A percentile compares a stretch with the other conserved stretches of the same genome.
These are phyloP conservation scores for Triplophysa tibetana DNA, from an alignment of 2,113 vertebrate species.

Conservation along the genomic window DNA sequence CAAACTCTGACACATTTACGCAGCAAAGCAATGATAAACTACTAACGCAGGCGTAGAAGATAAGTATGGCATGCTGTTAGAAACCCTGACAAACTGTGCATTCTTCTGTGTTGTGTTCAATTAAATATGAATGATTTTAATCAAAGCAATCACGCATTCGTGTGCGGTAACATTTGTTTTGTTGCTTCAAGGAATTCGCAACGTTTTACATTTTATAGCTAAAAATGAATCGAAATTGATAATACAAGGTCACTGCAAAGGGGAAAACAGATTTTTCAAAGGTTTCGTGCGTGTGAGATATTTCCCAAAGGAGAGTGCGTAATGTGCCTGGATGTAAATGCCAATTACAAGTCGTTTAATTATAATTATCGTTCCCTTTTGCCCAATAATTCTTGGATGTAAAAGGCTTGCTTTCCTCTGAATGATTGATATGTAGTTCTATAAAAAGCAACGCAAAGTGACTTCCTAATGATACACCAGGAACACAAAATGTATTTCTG, in stretches of 20 bases:
- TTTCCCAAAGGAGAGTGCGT: slow-evolving; percentile 13
- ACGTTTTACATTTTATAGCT: slow-evolving; percentile 13
- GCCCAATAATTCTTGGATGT: slow-evolving; percentile 27
- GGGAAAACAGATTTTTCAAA: slow-evolving; percentile 1
- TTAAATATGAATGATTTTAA: slow-evolving; percentile 27
- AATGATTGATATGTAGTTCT: slow-evolving; percentile 7
- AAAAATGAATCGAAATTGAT: background rate
- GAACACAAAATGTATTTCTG: slow-evolving; percentile 2
- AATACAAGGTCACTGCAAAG: slow-evolving; percentile 36
- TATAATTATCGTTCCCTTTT: slow-evolving; percentile 36
- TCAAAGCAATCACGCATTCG: background rate
- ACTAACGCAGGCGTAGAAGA: background rate
- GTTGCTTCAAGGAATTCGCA: background rate
- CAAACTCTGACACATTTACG: slow-evolving; percentile 17
- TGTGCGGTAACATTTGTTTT: slow-evolving; percentile 35
- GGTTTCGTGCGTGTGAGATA: slow-evolving; percentile 21
- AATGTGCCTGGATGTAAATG: slow-evolving; percentile 31
- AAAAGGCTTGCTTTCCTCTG: background rate
- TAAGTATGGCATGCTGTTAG: background rate
- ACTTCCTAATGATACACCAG: background rate
- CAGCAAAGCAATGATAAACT: background rate
- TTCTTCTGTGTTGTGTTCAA: background rate
- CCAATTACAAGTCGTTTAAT: slow-evolving; percentile 34
- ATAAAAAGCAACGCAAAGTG: background rate
- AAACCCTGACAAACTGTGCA: background rate